Evolutionary conservation across 2,888 invertebrate species (phyloP), one percentile per base, ranked within the genome.

Genomic region (Coelinius sp.): DNA sequence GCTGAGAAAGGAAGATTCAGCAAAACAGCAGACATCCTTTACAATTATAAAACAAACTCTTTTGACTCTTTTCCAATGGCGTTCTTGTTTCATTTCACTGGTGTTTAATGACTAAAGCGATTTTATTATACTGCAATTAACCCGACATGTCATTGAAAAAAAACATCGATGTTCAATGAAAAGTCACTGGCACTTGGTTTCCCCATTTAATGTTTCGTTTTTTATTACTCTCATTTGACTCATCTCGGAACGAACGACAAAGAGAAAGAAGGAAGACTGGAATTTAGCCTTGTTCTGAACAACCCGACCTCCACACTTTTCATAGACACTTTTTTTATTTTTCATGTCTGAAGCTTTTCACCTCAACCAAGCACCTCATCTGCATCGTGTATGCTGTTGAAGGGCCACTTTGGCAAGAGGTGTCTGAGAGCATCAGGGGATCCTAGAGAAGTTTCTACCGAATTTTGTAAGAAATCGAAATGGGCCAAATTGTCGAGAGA

Each of bases 131-230:
- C 35, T 35, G 52, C 49, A 68, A 68, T 68, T 68, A 68, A 31
- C 41, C 41, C n/a, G 24, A 12, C 31, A 20, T 68, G 63, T 63
- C 38, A 14, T 63, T 24, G 22, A 46, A 35, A 63, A 63, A 63
- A 63, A 63, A 63, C 24, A 69, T 69, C 52, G 52, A 52, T 22
- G 49, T 69, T 69, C 63, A 69, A 69, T 69, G 63, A 69, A 31
- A 52, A 49, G 35, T 31, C 49, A 25, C 17, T 46, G 46, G 31
- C 41, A 68, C 35, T 44, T 68, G 31, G 46, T 35, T 49, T 35
- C 44, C 35, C 66, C n/a, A n/a, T 53, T 53, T 49, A 49, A 63
- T 69, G 46, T 22, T 24, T 27, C 46, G 10, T 62, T 62, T 56
- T 46, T 62, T 63, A 46, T 20, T 49, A 3, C 31, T 44, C 27